Evolutionary conservation across 2,113 vertebrate species (phyloP).

Genomic region (Agelaius phoeniceus): DNA sequence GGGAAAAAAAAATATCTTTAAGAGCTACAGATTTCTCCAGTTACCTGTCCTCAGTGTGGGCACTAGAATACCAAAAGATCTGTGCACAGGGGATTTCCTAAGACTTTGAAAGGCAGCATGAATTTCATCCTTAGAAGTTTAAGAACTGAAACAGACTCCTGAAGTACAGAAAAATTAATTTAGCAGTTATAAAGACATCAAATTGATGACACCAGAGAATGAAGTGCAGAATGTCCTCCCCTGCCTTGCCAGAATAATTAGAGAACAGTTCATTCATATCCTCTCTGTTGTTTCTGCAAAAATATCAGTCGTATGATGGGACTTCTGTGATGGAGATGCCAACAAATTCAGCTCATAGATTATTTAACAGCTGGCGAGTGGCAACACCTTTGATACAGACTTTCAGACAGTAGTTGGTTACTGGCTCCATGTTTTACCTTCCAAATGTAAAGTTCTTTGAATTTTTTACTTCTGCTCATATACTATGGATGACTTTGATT

Average conservation of each 20-base stretch:
- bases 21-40: neutral
- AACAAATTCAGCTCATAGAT: neutral
- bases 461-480: neutral
- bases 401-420: neutral
- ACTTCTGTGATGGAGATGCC: neutral
- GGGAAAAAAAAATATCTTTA: neutral
- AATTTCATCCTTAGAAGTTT: neutral
- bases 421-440: neutral
- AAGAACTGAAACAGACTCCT: conserved; percentile 9
- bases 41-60: neutral
- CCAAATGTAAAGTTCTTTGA: neutral
- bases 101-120: neutral
- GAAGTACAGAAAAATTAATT: conserved; percentile 50
- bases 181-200: conserved; percentile 38
- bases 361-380: neutral
- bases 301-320: neutral
- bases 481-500: neutral
- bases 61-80: neutral
- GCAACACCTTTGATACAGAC: neutral
- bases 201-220: conserved; percentile 13
- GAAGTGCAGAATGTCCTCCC: conserved; percentile 31
- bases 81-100: neutral
- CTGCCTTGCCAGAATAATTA: conserved; percentile 44
- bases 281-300: conserved; percentile 17
- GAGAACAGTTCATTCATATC: conserved; percentile 27